Conservation (phyloP, 2,888 invertebrate species). For the Nemurella pictetii region DNA sequence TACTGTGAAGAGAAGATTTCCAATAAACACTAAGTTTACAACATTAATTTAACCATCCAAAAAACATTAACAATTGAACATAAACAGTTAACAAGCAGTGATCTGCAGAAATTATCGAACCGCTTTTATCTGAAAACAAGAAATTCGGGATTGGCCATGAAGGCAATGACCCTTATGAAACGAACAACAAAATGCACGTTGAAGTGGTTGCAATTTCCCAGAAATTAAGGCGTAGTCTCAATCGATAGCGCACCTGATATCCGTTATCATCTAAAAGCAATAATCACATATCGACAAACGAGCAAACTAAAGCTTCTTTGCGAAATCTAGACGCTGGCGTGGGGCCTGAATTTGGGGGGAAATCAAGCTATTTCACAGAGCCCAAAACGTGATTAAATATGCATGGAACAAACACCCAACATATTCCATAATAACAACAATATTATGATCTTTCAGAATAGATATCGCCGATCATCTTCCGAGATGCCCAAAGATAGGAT, state of each 20-base stretch:
- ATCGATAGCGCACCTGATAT: neutral
- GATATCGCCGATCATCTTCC: neutral
- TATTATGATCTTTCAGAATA: neutral
- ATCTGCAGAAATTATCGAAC: slow-evolving; percentile 23
- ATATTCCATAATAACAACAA: neutral
- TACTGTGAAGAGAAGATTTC: neutral
- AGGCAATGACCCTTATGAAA: slow-evolving; percentile 13
- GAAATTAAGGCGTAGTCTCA: slow-evolving; percentile 1
- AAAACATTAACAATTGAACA: slow-evolving; percentile 9
- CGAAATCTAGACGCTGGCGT: neutral
- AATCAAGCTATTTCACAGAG: neutral
- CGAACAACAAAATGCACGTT: neutral
- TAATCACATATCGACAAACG: neutral
- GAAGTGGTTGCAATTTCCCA: slow-evolving; percentile 37
- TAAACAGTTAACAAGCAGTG: neutral
- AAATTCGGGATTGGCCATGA: slow-evolving; percentile 5
- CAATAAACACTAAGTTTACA: neutral
- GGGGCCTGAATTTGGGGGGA: neutral
- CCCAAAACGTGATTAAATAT: neutral
- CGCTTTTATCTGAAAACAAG: slow-evolving; percentile 39
- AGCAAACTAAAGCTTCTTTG: neutral
- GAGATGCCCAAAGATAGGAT: neutral
- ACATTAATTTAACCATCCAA: neutral
- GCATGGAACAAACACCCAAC: neutral
- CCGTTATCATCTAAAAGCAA: neutral